Evolutionary conservation across 1,140 invertebrate species (phyloP).

Genomic region (Ditylenchus dipsaci): DNA sequence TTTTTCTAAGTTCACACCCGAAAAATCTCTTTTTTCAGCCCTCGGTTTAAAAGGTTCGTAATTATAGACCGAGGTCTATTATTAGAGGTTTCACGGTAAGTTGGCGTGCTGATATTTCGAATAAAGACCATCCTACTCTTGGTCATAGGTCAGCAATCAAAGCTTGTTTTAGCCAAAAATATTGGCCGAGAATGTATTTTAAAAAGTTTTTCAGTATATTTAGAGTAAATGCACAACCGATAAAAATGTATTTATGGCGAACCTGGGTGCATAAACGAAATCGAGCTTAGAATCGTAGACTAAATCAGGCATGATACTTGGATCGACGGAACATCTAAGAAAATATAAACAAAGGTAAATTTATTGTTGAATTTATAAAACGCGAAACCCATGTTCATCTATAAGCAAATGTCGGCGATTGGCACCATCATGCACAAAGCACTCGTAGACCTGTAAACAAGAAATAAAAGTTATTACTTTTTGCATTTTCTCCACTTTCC

Average conservation of each 20-base stretch:
- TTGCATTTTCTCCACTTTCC: slow-evolving; percentile 9
- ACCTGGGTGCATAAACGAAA: slow-evolving; percentile 29
- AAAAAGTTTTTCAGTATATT: too few relatives aligned
- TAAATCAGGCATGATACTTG: slow-evolving; percentile 32
- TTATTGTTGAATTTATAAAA: background rate
- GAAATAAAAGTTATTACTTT: background rate
- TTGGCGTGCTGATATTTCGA: too few relatives aligned
- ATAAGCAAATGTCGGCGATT: slow-evolving; percentile 29
- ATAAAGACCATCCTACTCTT: too few relatives aligned
- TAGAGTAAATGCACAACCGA: too few relatives aligned
- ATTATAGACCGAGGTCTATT: too few relatives aligned
- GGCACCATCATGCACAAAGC: slow-evolving; percentile 40
- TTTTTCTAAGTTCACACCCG: too few relatives aligned
- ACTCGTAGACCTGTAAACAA: slow-evolving; percentile 32
- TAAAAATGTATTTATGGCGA: background rate
- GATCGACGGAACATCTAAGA: slow-evolving; percentile 33
- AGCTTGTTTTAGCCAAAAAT: too few relatives aligned
- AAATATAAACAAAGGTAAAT: background rate
- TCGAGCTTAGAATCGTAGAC: slow-evolving; percentile 24
- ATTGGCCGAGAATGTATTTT: too few relatives aligned
- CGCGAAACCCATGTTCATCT: slow-evolving; percentile 32
- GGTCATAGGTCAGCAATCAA: too few relatives aligned
- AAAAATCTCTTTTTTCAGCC: too few relatives aligned
- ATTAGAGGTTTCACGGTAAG: too few relatives aligned
- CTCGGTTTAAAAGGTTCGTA: too few relatives aligned